Conservation (phyloP, 2,888 invertebrate genomes). For the Dicycla oo region DNA sequence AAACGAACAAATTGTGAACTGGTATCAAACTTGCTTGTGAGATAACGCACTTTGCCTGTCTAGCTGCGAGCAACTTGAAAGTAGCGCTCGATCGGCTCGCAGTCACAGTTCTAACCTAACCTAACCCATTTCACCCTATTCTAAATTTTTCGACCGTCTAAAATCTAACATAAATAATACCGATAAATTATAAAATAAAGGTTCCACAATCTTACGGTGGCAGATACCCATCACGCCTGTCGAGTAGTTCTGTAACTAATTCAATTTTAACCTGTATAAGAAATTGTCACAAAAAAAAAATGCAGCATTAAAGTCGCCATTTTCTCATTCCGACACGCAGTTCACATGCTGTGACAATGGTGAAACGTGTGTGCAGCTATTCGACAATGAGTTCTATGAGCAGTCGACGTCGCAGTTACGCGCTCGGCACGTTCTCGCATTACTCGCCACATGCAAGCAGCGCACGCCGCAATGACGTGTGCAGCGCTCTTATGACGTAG, state of each 20-base stretch:
- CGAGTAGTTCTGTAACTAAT: not conserved
- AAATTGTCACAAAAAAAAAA: conserved; percentile 7
- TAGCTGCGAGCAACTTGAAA: too few species aligned
- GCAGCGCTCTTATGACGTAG: conserved; percentile 11
- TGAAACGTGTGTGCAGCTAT: conserved; percentile 34
- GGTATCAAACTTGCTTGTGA: too few species aligned
- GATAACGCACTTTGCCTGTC: too few species aligned
- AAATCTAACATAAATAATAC: too few species aligned
- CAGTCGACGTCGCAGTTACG: conserved; percentile 3
- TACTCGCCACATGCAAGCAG: conserved; percentile 34
- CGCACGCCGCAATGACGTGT: conserved; percentile 36
- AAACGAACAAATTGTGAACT: too few species aligned
- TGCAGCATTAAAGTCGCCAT: not conserved
- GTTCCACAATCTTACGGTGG: too few species aligned
- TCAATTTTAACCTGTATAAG: not conserved
- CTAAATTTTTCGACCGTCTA: too few species aligned
- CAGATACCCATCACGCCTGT: not conserved
- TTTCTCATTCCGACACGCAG: conserved; percentile 18
- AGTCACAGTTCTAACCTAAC: too few species aligned
- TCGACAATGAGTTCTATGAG: conserved; percentile 25
- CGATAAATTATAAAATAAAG: too few species aligned
- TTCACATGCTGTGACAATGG: conserved; percentile 31
- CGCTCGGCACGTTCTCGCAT: conserved; percentile 29
- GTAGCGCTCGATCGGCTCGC: too few species aligned
- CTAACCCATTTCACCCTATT: too few species aligned